Base-by-base conservation (phyloP, 64 coral and sea anemone genomes). In the Montipora foliosa region DNA sequence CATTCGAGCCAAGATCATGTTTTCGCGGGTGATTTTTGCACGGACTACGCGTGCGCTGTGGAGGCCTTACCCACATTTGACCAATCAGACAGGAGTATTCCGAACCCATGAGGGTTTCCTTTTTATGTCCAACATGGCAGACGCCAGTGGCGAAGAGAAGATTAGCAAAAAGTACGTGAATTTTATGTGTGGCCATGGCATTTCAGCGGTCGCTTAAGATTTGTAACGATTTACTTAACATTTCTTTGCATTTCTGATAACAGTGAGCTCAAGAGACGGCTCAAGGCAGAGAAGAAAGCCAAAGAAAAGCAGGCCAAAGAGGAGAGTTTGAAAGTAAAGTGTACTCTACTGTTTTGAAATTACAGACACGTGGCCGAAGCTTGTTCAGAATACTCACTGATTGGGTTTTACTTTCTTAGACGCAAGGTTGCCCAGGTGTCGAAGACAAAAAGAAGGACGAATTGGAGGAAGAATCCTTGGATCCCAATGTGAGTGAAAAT, bases 221-320 rank as follows among this genome's bases (percentile, higher is more conserved):
- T 29, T 57, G 5, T 5, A 8, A 66, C 10, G 15, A 48, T 91
- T 85, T 9, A 79, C 1, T 74, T 17, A 20, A 44, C 52, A 21
- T 76, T 84, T 5, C 5, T 49, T 59, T 19, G 46, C 49, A 47
- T 90, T 47, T 10, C 37, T 9, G 17, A 4, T 55, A 73, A 76
- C 72, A 98, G 97, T 87, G 97, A 98, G 61, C 60, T 94, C 0
- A 98, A 98, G 82, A 93, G 97, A 44, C 92, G 97, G n/a, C 60
- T 94, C 51, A 98, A 98, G 78, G 94, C 97, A 3, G 94, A 98
- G 75, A 89, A 98, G 77, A 98, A 98, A 86, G 97, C 97, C 6
- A 98, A 96, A 87, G 97, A 98, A 88, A 98, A 98, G 17, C 94
- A 98, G 53, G 97, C 91, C 5, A 98, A 98, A 89, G 78, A 89